Evolutionary conservation across 2,888 invertebrate species (phyloP).

Genomic region (Eucera pruinosa): DNA sequence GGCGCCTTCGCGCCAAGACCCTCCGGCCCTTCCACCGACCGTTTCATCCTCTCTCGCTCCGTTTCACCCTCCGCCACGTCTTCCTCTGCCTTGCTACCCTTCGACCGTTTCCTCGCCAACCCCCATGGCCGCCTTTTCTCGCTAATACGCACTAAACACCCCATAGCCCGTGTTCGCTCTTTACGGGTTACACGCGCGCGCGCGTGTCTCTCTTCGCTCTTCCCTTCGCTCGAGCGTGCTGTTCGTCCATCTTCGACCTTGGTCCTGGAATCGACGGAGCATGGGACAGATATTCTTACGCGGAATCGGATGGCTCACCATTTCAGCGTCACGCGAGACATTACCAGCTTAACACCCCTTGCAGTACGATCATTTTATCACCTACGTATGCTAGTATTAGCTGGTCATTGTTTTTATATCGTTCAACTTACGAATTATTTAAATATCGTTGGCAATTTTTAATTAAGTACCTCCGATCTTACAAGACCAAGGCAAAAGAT

Average conservation of each 20-base stretch:
- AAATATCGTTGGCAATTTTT: too few species aligned
- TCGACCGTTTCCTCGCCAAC: constrained; percentile 57
- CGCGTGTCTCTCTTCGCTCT: constrained; percentile 76
- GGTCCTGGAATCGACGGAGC: too few species aligned
- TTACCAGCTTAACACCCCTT: too few species aligned
- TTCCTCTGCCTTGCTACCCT: constrained; percentile 54
- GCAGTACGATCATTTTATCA: too few species aligned
- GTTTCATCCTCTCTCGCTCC: constrained; percentile 49
- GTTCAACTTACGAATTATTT: too few species aligned
- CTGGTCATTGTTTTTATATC: too few species aligned
- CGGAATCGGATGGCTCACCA: too few species aligned
- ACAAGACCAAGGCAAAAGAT: too few species aligned
- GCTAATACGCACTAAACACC: constrained; percentile 84
- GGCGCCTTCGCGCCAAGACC: constrained; percentile 74
- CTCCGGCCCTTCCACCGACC: constrained; percentile 79
- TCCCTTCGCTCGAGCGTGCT: not conserved
- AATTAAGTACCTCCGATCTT: too few species aligned
- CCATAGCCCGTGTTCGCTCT: constrained; percentile 77
- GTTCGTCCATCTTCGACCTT: not conserved
- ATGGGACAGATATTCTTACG: too few species aligned
- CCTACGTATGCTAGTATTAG: too few species aligned
- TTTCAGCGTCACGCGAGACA: too few species aligned
- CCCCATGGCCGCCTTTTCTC: constrained; percentile 77
- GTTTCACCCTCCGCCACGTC: constrained; percentile 31
- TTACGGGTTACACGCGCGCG: constrained; percentile 75